A percentile compares a stretch with the other conserved stretches of the same genome.
Evolutionary conservation across 2,888 invertebrate species (phyloP).

Genomic region (Lasioglossum malachurum): DNA sequence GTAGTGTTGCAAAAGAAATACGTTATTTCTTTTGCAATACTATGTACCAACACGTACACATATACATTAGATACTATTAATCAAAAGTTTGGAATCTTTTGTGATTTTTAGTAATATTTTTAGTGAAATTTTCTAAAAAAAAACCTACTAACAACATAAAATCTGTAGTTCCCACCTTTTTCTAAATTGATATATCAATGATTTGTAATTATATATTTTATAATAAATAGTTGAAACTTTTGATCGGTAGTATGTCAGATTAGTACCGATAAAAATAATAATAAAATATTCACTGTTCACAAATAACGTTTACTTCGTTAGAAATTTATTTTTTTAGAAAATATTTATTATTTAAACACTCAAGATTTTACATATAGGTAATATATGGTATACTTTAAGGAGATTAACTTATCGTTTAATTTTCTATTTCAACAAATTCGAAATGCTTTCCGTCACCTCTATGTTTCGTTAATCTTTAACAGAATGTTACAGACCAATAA

Average conservation of each 20-base stretch:
- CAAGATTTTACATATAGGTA: neutral
- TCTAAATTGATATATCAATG: no score
- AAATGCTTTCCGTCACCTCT: neutral
- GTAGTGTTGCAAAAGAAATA: neutral
- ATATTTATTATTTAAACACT: neutral
- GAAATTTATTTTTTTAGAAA: neutral
- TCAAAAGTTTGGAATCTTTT: neutral
- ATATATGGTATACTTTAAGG: neutral
- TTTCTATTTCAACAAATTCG: neutral
- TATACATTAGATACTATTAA: neutral
- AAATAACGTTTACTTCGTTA: neutral
- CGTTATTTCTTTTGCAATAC: no score
- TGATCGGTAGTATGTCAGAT: neutral
- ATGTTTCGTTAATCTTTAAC: neutral
- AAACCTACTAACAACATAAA: neutral
- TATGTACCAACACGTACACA: neutral
- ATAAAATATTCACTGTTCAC: neutral
- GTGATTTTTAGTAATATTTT: neutral
- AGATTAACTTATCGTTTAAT: neutral
- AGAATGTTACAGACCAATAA: neutral
- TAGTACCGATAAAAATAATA: neutral
- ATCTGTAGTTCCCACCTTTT: neutral
- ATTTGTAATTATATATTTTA: neutral
- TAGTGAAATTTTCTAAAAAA: neutral
- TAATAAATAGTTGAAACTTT: neutral